Evolutionary conservation across 2,888 invertebrate species (phyloP), one percentile per base, ranked within the genome.

Genomic region (Lepeophtheirus nordmannii): DNA sequence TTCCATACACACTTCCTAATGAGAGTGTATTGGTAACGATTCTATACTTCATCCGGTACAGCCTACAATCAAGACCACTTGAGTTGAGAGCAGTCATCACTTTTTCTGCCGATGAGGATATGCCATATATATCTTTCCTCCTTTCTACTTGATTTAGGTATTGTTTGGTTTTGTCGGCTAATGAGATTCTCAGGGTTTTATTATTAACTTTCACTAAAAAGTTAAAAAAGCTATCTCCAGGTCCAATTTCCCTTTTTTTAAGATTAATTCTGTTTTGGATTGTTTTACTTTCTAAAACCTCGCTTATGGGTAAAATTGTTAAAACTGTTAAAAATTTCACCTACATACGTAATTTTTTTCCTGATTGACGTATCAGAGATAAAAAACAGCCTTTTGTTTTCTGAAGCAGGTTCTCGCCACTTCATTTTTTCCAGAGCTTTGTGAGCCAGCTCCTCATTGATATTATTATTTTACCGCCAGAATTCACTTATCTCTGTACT

Each of bases 101-200:
- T 41, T 14, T 41, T 41, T 41, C 41, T 41, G 14, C 14, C 41
- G 41, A 41, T 41, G 41, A 41, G 41, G 41, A 41, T 41, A 41
- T 41, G 41, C 41, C 41, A 41, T 41, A 41, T 41, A 41, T 41
- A 41, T 41, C 41, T 41, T 41, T 41, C 41, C 41, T 41, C 14
- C 41, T 41, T 41, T 41, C 41, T 41, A 41, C 14, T 41, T 41
- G 10, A 41, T 41, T 41, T 41, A 41, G 14, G 41, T 41, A 41
- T 41, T 41, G 41, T 41, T 41, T 41, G 10, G 41, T n/a, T 41
- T 41, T 41, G 41, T 41, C 41, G 41, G 41, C 41, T 41, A 41
- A 10, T 41, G 41, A 41, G 11, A 41, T 41, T 41, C 41, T 41
- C 14, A 41, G 41, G 41, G 41, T 41, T 41, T 41, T 11, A 11